phyloP scores from a whole-genome alignment of 2,888 invertebrate species.

The Biston betularia region DNA sequence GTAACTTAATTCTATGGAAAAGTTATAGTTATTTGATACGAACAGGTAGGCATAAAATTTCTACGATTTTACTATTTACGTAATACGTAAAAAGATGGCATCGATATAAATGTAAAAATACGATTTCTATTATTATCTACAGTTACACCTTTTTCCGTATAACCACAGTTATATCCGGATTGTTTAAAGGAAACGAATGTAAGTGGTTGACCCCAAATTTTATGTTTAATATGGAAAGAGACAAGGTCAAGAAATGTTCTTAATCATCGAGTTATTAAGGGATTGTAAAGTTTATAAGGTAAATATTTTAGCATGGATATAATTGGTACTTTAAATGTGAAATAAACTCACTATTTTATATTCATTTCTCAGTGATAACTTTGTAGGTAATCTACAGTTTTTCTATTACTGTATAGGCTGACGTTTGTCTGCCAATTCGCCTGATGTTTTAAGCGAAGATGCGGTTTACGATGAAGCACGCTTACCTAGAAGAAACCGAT shows the following conservation, averaged over 20 bases:
- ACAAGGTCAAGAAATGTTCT: conserved; percentile 22
- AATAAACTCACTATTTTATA: background rate
- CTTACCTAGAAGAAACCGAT: no score
- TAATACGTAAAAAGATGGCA: conserved; percentile 1
- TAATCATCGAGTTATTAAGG: conserved; percentile 1
- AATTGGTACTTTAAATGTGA: background rate
- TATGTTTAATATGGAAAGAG: conserved; percentile 13
- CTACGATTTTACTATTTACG: conserved; percentile 9
- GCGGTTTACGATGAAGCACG: no score
- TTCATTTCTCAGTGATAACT: no score
- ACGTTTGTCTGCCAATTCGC: no score
- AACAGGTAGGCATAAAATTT: background rate
- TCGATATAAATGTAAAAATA: background rate
- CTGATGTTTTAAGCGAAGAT: no score
- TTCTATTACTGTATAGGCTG: no score
- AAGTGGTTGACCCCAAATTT: conserved; percentile 26
- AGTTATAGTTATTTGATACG: background rate
- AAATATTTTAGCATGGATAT: background rate
- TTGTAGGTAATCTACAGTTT: no score
- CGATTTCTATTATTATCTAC: conserved; percentile 9
- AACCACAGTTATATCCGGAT: conserved; percentile 2
- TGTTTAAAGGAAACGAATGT: conserved; percentile 29
- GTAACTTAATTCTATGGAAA: background rate
- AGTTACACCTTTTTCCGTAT: conserved; percentile 2
- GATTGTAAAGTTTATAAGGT: conserved; percentile 7